phyloP scores from a whole-genome alignment of 2,113 vertebrate species.

The Podilymbus podiceps region DNA sequence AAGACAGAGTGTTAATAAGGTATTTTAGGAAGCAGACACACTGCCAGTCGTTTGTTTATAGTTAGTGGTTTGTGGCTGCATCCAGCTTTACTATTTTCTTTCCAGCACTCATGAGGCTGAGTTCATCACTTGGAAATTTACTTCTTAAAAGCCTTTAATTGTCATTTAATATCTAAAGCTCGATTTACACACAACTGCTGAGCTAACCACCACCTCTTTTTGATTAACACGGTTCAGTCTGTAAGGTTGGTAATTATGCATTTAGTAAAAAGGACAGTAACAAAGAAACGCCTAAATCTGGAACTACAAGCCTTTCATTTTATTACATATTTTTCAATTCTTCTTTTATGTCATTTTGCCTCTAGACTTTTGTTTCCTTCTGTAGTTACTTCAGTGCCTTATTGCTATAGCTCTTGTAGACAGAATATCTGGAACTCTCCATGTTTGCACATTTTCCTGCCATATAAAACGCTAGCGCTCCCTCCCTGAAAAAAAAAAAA shows the following conservation, averaged over 20 bases:
- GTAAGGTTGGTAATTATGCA: neutral
- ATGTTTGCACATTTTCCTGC: neutral
- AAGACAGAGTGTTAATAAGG: neutral
- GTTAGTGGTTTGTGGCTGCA: slow-evolving; percentile 28
- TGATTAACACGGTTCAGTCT: neutral
- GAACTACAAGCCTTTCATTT: neutral
- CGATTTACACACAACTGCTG: neutral
- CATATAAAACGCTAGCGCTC: neutral
- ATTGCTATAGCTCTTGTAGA: neutral
- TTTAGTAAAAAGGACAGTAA: neutral
- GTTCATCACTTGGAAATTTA: neutral
- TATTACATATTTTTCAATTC: neutral
- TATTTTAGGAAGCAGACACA: neutral
- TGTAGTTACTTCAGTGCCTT: neutral
- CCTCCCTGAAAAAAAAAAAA: neutral
- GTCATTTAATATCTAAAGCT: slow-evolving; percentile 8
- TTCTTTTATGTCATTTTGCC: slow-evolving; percentile 10
- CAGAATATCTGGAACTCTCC: neutral
- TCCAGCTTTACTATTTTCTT: neutral
- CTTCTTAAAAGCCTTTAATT: slow-evolving; percentile 25
- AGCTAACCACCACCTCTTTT: neutral
- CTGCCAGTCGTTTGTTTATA: neutral
- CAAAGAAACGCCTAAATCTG: neutral
- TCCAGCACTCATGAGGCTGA: neutral
- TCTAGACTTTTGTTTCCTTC: neutral